Percentiles rank a stretch among this genome's conserved stretches.
These are phyloP conservation scores for Prolemur simus DNA, from an alignment of 2,113 vertebrate genomes.

Conservation along the genomic window DNA sequence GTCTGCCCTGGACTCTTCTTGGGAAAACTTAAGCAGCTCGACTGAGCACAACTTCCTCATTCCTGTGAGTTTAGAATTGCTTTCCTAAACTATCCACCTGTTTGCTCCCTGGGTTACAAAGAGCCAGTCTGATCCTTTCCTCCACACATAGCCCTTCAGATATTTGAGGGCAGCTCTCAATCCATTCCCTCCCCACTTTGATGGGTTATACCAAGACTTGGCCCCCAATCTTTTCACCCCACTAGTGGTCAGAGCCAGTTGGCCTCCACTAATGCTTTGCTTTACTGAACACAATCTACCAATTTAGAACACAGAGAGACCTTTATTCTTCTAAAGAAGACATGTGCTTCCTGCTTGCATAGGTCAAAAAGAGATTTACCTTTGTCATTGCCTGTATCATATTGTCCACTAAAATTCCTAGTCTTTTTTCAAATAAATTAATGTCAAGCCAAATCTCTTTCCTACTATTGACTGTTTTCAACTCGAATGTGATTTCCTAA, in stretches of 20 bases:
- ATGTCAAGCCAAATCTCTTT: conserved; percentile 7
- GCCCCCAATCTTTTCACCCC: not conserved
- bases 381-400: accelerated
- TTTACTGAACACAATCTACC: not conserved
- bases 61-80: not conserved
- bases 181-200: not conserved
- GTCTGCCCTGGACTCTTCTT: not conserved
- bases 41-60: not conserved
- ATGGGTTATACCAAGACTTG: not conserved
- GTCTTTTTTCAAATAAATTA: conserved; percentile 11
- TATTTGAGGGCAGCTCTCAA: not conserved
- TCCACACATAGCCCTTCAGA: not conserved
- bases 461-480: not conserved
- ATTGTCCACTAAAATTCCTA: not conserved
- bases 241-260: not conserved
- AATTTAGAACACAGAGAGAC: not conserved
- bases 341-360: not conserved
- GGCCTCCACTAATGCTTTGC: not conserved
- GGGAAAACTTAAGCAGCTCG: not conserved
- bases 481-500: not conserved
- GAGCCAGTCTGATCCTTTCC: not conserved
- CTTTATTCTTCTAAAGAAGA: not conserved
- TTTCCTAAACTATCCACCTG: not conserved
- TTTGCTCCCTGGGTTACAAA: not conserved
- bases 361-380: not conserved